phyloP scores from a whole-genome alignment of 2,113 vertebrate genomes.

The Nesogale talazaci region DNA sequence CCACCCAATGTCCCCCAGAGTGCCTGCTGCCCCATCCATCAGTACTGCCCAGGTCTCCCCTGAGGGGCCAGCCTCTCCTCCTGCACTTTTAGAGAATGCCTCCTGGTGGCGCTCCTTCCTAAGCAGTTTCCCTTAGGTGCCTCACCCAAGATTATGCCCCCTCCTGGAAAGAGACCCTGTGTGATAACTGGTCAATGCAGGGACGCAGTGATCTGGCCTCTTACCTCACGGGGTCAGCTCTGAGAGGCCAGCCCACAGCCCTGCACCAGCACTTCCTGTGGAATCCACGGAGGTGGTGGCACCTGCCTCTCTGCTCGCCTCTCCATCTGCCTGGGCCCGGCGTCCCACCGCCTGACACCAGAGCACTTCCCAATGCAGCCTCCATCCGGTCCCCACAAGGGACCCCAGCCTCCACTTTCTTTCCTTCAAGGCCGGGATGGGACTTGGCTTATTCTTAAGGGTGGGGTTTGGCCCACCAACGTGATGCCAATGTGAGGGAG shows the following conservation, averaged over 20 bases:
- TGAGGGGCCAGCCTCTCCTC: neutral
- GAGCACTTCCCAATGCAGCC: neutral
- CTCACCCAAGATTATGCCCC: neutral
- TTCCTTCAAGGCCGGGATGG: conserved; percentile 81
- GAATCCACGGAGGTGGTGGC: neutral
- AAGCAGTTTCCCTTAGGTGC: neutral
- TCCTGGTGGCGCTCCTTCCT: neutral
- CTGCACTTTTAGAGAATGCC: neutral
- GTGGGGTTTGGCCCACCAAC: neutral
- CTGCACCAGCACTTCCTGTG: neutral
- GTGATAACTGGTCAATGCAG: neutral
- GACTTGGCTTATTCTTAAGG: neutral
- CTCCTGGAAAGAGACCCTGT: neutral
- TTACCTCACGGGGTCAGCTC: neutral
- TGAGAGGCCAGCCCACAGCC: neutral
- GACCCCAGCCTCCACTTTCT: conserved; percentile 44
- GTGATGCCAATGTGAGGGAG: neutral
- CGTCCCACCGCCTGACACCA: neutral
- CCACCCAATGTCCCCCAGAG: neutral
- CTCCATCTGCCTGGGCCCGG: neutral
- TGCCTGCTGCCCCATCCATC: neutral
- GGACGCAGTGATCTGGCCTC: neutral
- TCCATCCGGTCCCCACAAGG: neutral
- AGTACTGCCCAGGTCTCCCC: neutral
- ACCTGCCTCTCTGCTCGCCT: too few species aligned